Evolutionary conservation across 2,888 invertebrate genomes (phyloP).

Genomic region (Macrosoma leucophasiata): DNA sequence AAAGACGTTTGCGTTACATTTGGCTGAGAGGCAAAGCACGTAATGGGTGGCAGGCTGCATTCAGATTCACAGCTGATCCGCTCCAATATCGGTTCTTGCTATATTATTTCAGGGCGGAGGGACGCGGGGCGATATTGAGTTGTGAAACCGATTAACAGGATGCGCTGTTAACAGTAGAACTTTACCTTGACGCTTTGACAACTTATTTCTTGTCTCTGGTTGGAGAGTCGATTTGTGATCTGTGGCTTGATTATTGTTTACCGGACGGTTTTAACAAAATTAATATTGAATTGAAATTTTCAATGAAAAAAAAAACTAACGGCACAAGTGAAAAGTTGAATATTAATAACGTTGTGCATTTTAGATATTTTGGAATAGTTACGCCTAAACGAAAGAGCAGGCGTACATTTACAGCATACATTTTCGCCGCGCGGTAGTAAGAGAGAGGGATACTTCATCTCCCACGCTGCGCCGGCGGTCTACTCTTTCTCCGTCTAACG

Average conservation of each 20-base stretch:
- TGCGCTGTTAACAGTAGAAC: constrained; percentile 65
- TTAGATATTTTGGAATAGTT: no score
- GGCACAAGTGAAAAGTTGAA: no score
- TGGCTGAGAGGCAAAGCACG: constrained; percentile 43
- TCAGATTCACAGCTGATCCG: constrained; percentile 52
- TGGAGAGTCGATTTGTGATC: constrained; percentile 61
- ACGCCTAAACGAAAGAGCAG: no score
- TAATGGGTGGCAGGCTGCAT: constrained; percentile 51
- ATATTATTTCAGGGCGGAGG: constrained; percentile 65
- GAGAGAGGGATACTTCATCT: no score
- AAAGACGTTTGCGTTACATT: constrained; percentile 60
- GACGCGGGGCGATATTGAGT: constrained; percentile 63
- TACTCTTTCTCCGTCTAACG: no score
- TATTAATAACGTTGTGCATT: no score
- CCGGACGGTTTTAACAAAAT: no score
- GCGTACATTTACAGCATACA: no score
- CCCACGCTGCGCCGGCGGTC: no score
- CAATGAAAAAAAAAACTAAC: no score
- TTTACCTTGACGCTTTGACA: constrained; percentile 71
- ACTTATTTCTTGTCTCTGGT: constrained; percentile 71
- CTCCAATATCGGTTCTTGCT: constrained; percentile 58
- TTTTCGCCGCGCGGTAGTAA: no score
- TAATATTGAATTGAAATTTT: no score
- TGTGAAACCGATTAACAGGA: constrained; percentile 68
- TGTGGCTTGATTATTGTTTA: constrained; percentile 53